Percentiles rank a stretch among this genome's conserved stretches.
phyloP scores from a whole-genome alignment of 2,113 vertebrate species.

The Uria lomvia region DNA sequence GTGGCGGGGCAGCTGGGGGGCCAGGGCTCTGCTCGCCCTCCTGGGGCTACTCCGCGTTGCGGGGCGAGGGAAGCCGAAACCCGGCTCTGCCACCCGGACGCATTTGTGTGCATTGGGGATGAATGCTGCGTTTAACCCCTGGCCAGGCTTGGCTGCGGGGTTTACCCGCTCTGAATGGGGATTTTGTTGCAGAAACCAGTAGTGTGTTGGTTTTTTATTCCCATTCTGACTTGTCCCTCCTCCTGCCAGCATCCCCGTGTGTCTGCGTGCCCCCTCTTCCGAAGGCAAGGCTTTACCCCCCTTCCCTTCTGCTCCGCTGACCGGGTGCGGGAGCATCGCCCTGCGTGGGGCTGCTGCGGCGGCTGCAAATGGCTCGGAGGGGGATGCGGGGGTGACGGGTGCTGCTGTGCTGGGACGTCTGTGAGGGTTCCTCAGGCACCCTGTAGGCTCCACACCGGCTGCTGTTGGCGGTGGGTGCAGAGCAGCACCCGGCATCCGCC shows the following conservation, averaged over 20 bases:
- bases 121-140: accelerated
- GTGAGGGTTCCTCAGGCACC: neutral
- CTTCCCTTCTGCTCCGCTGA: neutral
- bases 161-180: neutral
- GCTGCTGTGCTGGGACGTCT: neutral
- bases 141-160: neutral
- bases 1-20: accelerated
- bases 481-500: neutral
- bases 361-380: neutral
- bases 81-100: neutral
- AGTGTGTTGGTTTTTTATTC: neutral
- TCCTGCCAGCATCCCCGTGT: neutral
- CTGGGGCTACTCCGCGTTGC: accelerated
- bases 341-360: neutral
- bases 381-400: neutral
- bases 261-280: neutral
- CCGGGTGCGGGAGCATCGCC: neutral
- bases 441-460: accelerated
- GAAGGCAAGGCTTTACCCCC: neutral
- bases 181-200: neutral
- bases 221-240: neutral
- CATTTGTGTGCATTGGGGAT: neutral
- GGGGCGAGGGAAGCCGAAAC: neutral
- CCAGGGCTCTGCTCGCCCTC: neutral
- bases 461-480: neutral